Evolutionary conservation across 2,113 vertebrate genomes (phyloP).

Genomic region (rat (Rattus norvegicus)): GRCr8 NC_086027.1:111763501-111764000

Average conservation of each 20-base stretch:
- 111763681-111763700: background rate
- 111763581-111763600: background rate
- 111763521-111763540: constrained; percentile 6
- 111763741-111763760: background rate
- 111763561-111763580: background rate
- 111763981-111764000: constrained; percentile 37
- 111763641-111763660: background rate
- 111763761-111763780: background rate
- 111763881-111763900: constrained; percentile 17
- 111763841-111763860: background rate
- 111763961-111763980: constrained; percentile 53
- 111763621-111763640: constrained; percentile 28
- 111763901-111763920: background rate
- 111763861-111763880: background rate
- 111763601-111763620: no score
- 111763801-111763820: background rate
- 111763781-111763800: background rate
- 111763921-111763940: constrained; percentile 36
- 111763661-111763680: background rate
- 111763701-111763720: background rate
- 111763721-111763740: background rate
- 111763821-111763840: background rate
- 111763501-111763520: constrained; percentile 19
- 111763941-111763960: constrained; percentile 34
- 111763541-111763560: background rate